Evolutionary conservation across 2,113 vertebrate genomes (phyloP).

Genomic region (Hepsetus odoe): DNA sequence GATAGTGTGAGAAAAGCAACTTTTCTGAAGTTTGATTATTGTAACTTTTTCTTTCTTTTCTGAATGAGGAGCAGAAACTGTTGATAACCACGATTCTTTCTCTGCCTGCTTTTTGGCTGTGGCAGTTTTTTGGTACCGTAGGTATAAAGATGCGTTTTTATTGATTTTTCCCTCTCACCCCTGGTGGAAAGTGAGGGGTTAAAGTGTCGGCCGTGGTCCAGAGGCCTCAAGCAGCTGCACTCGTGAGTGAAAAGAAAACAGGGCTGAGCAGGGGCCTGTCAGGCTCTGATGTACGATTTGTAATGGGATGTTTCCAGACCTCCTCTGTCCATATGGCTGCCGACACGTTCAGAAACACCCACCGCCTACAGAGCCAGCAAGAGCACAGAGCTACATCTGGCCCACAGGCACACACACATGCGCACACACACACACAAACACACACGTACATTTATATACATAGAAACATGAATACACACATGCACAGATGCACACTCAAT

Average conservation of each 20-base stretch:
- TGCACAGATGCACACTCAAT: too few relatives aligned
- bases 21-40: too few relatives aligned
- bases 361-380: constrained; percentile 72
- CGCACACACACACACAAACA: constrained; percentile 16
- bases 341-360: constrained; percentile 83
- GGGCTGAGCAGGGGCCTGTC: constrained; percentile 83
- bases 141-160: too few relatives aligned
- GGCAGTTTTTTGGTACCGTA: too few relatives aligned
- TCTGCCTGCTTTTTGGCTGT: too few relatives aligned
- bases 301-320: constrained; percentile 93
- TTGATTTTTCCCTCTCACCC: background rate
- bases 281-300: constrained; percentile 88
- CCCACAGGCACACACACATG: constrained; percentile 47
- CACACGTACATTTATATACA: constrained; percentile 30
- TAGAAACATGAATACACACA: too few relatives aligned
- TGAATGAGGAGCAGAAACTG: too few relatives aligned
- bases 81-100: too few relatives aligned
- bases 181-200: constrained; percentile 48
- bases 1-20: too few relatives aligned
- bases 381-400: constrained; percentile 68
- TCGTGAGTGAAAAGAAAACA: constrained; percentile 91
- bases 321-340: constrained; percentile 85
- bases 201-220: constrained; percentile 52
- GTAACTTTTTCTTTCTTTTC: too few relatives aligned
- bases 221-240: constrained; percentile 64